Evolutionary conservation across 2,888 invertebrate species (phyloP).

Genomic region (Pilophorus perplexus): DNA sequence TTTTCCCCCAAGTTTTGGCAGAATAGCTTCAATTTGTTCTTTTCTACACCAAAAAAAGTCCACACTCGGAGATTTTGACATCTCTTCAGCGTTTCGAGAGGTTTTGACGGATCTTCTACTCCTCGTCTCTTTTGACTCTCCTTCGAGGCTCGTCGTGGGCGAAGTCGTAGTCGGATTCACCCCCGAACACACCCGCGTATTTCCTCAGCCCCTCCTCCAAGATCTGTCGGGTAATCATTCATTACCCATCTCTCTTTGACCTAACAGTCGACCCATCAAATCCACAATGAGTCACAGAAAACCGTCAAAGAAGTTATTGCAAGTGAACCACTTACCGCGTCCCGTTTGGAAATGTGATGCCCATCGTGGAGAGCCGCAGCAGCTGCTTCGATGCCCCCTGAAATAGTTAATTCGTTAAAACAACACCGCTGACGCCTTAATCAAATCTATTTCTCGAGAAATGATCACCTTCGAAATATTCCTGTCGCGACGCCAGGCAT

Average conservation of each 20-base stretch:
- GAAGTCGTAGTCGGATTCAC: neutral
- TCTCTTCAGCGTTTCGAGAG: no score
- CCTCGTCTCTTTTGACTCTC: slow-evolving; percentile 27
- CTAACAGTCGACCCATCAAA: neutral
- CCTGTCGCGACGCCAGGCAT: neutral
- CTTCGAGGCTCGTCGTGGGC: neutral
- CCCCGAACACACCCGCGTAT: slow-evolving; percentile 38
- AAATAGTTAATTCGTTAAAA: no score
- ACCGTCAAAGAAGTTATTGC: neutral
- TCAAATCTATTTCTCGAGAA: neutral
- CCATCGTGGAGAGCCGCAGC: neutral
- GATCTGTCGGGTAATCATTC: slow-evolving; percentile 31
- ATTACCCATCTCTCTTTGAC: slow-evolving; percentile 34
- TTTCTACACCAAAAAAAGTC: no score
- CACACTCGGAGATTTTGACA: no score
- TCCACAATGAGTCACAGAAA: neutral
- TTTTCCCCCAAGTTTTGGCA: no score
- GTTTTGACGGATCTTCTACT: no score
- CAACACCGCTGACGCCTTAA: neutral
- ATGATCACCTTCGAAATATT: neutral
- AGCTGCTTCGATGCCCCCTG: neutral
- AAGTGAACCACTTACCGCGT: slow-evolving; percentile 18
- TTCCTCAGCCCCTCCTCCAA: slow-evolving; percentile 36
- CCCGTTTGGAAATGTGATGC: slow-evolving; percentile 21
- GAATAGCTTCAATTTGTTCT: no score